phyloP scores from a whole-genome alignment of 1,140 invertebrate genomes.

The Drosophila persimilis region DNA sequence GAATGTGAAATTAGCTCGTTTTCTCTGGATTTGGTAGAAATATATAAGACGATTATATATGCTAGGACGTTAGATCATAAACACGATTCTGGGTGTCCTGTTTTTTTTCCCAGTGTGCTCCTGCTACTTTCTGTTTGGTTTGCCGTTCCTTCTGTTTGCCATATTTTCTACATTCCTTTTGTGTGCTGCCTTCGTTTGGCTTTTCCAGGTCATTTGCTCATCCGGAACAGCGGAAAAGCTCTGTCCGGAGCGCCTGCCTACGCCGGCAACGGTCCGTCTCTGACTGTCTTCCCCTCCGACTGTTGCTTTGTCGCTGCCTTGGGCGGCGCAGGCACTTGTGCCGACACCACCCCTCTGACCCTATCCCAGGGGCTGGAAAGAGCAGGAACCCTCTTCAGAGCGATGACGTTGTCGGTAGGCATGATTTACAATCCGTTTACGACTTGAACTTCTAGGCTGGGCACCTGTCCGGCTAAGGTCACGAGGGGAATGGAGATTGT shows the following conservation, averaged over 20 bases:
- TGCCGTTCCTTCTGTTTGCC: constrained; percentile 20
- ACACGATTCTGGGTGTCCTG: constrained; percentile 3
- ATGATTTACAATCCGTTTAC: constrained; percentile 72
- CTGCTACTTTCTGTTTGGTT: constrained; percentile 14
- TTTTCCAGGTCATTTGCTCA: constrained; percentile 76
- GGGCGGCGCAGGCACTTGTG: constrained; percentile 63
- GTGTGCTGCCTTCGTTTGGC: constrained; percentile 64
- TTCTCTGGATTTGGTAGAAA: too few species aligned
- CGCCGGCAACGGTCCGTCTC: constrained; percentile 5
- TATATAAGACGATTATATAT: too few species aligned
- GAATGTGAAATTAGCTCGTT: too few species aligned
- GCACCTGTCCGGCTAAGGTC: constrained; percentile 53
- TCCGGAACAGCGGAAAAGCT: constrained; percentile 58
- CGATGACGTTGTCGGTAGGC: constrained; percentile 54
- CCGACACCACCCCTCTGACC: constrained; percentile 40
- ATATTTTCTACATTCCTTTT: constrained; percentile 54
- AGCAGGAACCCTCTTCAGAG: constrained; percentile 56
- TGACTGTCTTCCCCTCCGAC: constrained; percentile 10
- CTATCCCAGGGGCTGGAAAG: not conserved
- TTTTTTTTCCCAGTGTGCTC: constrained; percentile 15
- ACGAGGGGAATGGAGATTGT: constrained; percentile 38
- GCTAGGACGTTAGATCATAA: too few species aligned
- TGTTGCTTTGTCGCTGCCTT: constrained; percentile 40
- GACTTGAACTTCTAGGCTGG: constrained; percentile 12
- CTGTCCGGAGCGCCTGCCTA: constrained; percentile 35